phyloP scores from a whole-genome alignment of 2,113 vertebrate genomes.

The Rhinoderma darwinii region DNA sequence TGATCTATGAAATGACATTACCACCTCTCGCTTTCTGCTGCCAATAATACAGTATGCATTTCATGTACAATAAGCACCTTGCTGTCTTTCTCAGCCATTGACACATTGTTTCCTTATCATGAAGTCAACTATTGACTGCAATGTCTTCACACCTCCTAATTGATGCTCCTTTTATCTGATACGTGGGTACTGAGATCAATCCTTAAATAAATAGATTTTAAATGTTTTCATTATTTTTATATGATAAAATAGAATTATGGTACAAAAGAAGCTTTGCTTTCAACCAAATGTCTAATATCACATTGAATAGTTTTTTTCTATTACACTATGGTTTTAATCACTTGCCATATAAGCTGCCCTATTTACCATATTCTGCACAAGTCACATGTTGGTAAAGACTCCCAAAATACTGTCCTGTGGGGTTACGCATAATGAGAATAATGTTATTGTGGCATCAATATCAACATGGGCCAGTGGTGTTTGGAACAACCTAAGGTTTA shows the following conservation, averaged over 20 bases:
- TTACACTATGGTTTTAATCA: background rate
- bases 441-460: background rate
- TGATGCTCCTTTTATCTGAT: background rate
- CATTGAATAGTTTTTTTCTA: background rate
- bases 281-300: background rate
- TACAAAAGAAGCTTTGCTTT: background rate
- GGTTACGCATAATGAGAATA: background rate
- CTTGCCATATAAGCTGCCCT: background rate
- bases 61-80: slow-evolving; percentile 29
- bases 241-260: background rate
- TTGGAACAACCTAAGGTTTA: background rate
- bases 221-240: background rate
- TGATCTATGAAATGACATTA: slow-evolving; percentile 33
- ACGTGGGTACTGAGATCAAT: background rate
- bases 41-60: slow-evolving; percentile 10
- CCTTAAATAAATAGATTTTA: background rate
- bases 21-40: slow-evolving; percentile 30
- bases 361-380: background rate
- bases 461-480: background rate
- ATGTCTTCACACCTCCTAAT: slow-evolving; percentile 21
- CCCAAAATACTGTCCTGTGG: background rate
- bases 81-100: slow-evolving; percentile 3
- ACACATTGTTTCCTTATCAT: slow-evolving; percentile 33
- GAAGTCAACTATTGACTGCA: slow-evolving; percentile 33
- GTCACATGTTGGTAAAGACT: background rate